phyloP scores from a whole-genome alignment of 2,888 invertebrate genomes.

The Stenchaetothrips biformis region DNA sequence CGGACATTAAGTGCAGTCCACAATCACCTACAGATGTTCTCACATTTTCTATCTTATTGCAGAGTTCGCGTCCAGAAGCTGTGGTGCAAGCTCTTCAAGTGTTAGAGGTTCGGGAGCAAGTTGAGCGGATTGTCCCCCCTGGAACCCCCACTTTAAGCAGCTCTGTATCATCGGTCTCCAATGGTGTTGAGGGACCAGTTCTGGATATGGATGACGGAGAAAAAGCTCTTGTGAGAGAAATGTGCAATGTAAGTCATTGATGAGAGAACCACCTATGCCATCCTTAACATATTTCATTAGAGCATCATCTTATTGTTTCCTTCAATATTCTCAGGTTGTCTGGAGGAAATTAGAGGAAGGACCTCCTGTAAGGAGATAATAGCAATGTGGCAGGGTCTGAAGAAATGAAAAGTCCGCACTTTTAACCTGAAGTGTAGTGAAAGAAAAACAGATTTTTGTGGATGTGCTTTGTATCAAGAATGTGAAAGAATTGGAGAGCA shows the following conservation, averaged over 20 bases:
- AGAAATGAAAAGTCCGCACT: neutral
- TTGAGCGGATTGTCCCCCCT: slow-evolving; percentile 54
- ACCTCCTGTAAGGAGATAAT: slow-evolving; percentile 54
- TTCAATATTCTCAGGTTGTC: slow-evolving; percentile 59
- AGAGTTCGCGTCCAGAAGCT: slow-evolving; percentile 67
- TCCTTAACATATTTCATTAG: neutral
- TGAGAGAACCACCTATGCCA: neutral
- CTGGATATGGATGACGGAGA: slow-evolving; percentile 64
- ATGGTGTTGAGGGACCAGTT: slow-evolving; percentile 35
- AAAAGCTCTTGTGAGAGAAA: slow-evolving; percentile 87
- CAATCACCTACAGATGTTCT: neutral
- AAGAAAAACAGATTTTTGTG: neutral
- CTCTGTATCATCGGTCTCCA: slow-evolving; percentile 37
- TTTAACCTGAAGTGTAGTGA: neutral
- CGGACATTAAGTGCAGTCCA: neutral
- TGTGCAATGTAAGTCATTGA: slow-evolving; percentile 74
- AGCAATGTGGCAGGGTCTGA: neutral
- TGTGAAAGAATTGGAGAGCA: neutral
- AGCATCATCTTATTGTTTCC: slow-evolving; percentile 1
- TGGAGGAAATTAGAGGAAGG: slow-evolving; percentile 86
- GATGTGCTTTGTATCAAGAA: neutral
- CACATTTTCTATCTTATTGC: neutral
- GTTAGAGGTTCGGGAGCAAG: slow-evolving; percentile 80
- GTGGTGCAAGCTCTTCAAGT: slow-evolving; percentile 90
- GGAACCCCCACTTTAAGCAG: slow-evolving; percentile 2